phyloP scores from a whole-genome alignment of 1,140 invertebrate genomes.

The Drosophila funebris region DNA sequence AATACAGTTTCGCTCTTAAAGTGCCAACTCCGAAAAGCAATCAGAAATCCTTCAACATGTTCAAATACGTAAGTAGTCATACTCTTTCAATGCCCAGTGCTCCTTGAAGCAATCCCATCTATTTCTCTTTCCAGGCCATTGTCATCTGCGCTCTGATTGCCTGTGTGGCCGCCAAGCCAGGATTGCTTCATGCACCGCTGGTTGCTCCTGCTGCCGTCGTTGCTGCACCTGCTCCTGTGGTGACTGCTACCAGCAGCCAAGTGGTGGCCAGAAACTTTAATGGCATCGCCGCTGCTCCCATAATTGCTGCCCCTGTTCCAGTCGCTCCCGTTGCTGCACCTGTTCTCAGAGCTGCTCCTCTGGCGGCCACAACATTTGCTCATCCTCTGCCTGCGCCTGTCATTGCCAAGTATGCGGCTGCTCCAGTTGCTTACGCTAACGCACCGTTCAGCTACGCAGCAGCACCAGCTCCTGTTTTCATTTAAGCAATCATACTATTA shows the following conservation, averaged over 20 bases:
- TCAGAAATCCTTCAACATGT: constrained; percentile 43
- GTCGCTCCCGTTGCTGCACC: constrained; percentile 33
- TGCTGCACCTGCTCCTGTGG: constrained; percentile 41
- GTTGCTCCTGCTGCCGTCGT: constrained; percentile 59
- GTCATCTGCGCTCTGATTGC: constrained; percentile 68
- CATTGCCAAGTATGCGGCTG: constrained; percentile 17
- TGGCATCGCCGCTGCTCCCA: constrained; percentile 69
- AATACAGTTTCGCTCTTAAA: constrained; percentile 28
- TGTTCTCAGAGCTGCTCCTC: constrained; percentile 7
- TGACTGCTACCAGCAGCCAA: constrained; percentile 84
- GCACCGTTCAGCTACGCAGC: constrained; percentile 3
- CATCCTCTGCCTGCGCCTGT: constrained; percentile 19
- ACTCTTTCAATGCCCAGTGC: background rate
- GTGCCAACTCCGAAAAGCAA: constrained; percentile 24
- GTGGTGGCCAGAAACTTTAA: constrained; percentile 83
- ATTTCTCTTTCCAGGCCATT: constrained; percentile 38
- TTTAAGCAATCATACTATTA: constrained; percentile 21
- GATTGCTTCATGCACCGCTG: constrained; percentile 39
- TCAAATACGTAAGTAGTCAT: constrained; percentile 57
- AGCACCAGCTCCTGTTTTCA: constrained; percentile 34
- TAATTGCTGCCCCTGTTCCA: constrained; percentile 61
- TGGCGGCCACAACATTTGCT: background rate
- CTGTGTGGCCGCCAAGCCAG: constrained; percentile 56
- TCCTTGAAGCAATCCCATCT: background rate
- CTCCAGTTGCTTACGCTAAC: background rate